Evolutionary conservation across 2,797 vertebrate species (phyloP), one percentile per base, ranked within the genome.

Genomic region (Dendrocincla tyrannina): DNA sequence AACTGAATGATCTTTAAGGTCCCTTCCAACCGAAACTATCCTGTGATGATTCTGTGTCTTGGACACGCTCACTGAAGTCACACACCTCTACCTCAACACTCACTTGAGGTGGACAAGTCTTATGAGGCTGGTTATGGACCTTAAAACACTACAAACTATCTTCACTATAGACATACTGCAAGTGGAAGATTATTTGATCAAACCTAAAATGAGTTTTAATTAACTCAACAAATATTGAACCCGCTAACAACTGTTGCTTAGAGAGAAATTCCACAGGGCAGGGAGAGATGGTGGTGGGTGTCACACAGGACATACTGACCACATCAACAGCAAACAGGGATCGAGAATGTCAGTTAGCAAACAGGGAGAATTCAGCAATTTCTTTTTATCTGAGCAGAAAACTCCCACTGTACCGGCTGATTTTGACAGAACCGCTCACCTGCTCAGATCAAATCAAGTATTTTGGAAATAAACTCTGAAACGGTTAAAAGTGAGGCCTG

Each of bases 201-300:
- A 77, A 68, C 33, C 18, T 53, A 58, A 80, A 74, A 49, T 2
- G 30, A 49, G 17, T 46, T 95, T 89, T 73, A 93, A 91, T 64
- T 74, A 80, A 85, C 67, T 77, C 84, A 93, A 49, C 52, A 91
- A 83, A 83, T 83, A 82, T 22, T 64, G 75, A 89, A 80, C 72
- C 24, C 44, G 15, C 50, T 59, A 42, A 32, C 14, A 56, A 89
- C 64, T 23, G 53, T 16, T 81, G 80, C 74, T 88, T 52, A 64
- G 72, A 64, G 73, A 72, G 64, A 80, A 89, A 92, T 85, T 89
- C 81, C 84, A 22, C 0, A 3, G 70, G 39, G 55, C 44, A 91
- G 44, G 17, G 41, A 35, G 17, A 60, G 84, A 39, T 59, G 30
- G 23, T 50, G 47, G 20, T 44, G 67, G 49, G 60, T 59, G 39